Evolutionary conservation across 1,140 invertebrate species (phyloP).

Genomic region (Brachionus rotundiformis): DNA sequence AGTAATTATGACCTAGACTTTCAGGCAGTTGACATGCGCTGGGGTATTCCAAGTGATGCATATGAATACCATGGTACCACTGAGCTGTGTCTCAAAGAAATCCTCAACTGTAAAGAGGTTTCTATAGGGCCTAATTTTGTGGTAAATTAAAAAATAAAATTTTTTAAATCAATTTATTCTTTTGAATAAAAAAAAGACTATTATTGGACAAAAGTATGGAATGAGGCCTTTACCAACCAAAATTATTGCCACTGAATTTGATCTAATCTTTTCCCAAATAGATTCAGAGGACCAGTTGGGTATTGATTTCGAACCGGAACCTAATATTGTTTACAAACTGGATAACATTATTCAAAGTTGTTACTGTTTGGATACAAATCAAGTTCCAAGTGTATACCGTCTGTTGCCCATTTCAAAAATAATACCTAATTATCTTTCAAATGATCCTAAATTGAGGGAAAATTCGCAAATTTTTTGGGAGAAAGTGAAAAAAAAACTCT

Average conservation of each 20-base stretch:
- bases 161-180: too few relatives aligned
- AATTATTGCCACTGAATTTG: constrained; percentile 74
- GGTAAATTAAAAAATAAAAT: constrained; percentile 53
- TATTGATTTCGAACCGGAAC: not conserved
- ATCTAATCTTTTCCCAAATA: not conserved
- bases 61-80: constrained; percentile 58
- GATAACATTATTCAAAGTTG: not conserved
- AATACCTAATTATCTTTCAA: not conserved
- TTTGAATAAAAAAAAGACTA: constrained; percentile 84
- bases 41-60: constrained; percentile 60
- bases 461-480: constrained; percentile 86
- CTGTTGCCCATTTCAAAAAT: constrained; percentile 24
- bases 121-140: constrained; percentile 63
- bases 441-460: constrained; percentile 71
- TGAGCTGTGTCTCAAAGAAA: constrained; percentile 59
- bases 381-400: not conserved
- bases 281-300: not conserved
- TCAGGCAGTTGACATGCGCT: constrained; percentile 62
- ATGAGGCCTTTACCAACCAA: constrained; percentile 94
- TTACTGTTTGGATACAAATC: constrained; percentile 18
- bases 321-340: not conserved
- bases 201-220: constrained; percentile 95
- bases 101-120: constrained; percentile 59
- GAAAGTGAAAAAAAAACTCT: constrained; percentile 67
- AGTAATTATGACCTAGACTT: constrained; percentile 58